Percentiles rank a stretch among this genome's conserved stretches.
Evolutionary conservation across 2,888 invertebrate species (phyloP).

Genomic region (Epicampocera succincta): DNA sequence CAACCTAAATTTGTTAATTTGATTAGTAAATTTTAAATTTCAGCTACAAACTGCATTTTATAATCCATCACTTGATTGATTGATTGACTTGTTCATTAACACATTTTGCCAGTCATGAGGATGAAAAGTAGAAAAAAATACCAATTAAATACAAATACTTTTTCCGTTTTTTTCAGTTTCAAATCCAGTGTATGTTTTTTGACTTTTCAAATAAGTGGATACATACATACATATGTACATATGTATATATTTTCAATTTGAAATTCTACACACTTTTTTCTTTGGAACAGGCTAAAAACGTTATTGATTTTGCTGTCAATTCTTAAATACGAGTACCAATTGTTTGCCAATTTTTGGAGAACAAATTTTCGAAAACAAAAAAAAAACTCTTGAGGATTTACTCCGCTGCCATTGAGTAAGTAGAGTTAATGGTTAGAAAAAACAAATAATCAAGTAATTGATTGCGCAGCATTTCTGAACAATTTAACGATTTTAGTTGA

Average conservation of each 20-base stretch:
- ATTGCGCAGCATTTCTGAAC: conserved; percentile 11
- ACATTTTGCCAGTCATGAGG: conserved; percentile 3
- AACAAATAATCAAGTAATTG: not conserved
- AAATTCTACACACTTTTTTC: not conserved
- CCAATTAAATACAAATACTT: too few species aligned
- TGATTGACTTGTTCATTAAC: not conserved
- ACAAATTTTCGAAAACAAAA: not conserved
- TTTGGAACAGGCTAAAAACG: conserved; percentile 1
- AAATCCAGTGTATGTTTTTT: too few species aligned
- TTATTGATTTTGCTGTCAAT: conserved; percentile 44
- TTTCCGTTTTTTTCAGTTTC: not conserved
- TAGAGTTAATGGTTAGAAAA: not conserved
- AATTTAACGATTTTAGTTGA: conserved; percentile 58
- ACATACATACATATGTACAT: not conserved
- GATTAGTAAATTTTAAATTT: conserved; percentile 8
- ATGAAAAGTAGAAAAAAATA: not conserved
- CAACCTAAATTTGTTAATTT: conserved; percentile 7
- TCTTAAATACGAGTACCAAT: not conserved
- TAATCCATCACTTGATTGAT: not conserved
- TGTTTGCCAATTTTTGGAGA: conserved; percentile 24
- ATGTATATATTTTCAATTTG: not conserved
- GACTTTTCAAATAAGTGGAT: not conserved
- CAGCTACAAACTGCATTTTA: conserved; percentile 1
- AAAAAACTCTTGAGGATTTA: not conserved
- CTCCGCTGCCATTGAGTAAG: conserved; percentile 5